A percentile compares a stretch with the other conserved stretches of the same genome.
Evolutionary conservation across 2,113 vertebrate genomes (phyloP).

Genomic region (Edolisoma coerulescens): DNA sequence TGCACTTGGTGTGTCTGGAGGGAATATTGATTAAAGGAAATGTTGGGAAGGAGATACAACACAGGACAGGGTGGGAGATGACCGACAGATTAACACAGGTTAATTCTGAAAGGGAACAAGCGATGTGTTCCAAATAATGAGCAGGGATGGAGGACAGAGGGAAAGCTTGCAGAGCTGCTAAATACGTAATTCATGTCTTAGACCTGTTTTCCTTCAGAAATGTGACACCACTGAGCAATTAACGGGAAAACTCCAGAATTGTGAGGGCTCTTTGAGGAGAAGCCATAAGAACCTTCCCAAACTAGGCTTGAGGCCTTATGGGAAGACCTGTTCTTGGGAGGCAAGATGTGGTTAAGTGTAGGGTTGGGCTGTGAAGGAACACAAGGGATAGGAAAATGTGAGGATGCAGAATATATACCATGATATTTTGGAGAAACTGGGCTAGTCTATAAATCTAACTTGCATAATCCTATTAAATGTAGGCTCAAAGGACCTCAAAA

Average conservation of each 20-base stretch:
- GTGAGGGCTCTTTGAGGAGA: neutral
- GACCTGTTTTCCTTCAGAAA: neutral
- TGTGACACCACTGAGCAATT: neutral
- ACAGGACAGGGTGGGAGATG: slow-evolving; percentile 22
- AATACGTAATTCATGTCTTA: neutral
- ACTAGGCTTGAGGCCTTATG: neutral
- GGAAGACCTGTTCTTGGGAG: neutral
- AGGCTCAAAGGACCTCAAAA: neutral
- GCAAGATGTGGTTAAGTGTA: neutral
- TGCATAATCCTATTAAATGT: neutral
- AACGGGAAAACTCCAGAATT: neutral
- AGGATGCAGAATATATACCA: neutral
- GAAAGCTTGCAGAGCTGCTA: neutral
- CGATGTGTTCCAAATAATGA: neutral
- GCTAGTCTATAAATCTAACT: neutral
- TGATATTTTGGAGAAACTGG: neutral
- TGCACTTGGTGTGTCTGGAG: neutral
- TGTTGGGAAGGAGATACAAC: neutral
- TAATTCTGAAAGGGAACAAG: slow-evolving; percentile 5
- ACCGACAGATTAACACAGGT: slow-evolving; percentile 8
- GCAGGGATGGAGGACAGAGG: neutral
- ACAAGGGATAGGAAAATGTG: neutral
- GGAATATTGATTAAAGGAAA: slow-evolving; percentile 51
- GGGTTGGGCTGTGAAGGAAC: neutral
- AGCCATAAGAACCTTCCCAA: neutral